A percentile compares a stretch with the other conserved stretches of the same genome.
phyloP scores from a whole-genome alignment of 2,797 vertebrate species.

The Micrastur ruficollis region DNA sequence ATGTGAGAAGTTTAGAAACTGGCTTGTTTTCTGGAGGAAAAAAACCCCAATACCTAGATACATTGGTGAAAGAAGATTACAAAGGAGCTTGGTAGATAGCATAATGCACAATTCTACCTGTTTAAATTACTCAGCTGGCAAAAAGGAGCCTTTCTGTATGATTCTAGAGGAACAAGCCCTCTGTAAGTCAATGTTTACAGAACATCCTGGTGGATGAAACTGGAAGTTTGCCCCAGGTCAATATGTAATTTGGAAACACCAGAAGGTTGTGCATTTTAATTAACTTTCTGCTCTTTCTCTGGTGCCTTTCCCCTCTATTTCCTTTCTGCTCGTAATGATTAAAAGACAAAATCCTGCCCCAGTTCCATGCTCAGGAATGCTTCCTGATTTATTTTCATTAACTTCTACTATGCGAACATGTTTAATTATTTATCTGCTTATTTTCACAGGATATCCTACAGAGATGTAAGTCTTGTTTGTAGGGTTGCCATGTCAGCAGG shows the following conservation, averaged over 20 bases:
- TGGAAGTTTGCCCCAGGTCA: not conserved
- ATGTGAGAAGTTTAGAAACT: not conserved
- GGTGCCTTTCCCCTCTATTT: not conserved
- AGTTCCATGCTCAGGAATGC: not conserved
- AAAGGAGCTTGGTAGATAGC: not conserved
- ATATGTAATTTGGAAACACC: not conserved
- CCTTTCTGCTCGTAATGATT: not conserved
- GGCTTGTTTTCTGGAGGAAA: not conserved
- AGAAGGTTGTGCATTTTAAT: slow-evolving; percentile 42
- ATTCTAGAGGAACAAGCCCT: not conserved
- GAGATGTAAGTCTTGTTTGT: not conserved
- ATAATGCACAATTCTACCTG: not conserved
- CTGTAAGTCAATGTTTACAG: not conserved
- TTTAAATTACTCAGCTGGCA: not conserved
- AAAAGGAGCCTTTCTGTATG: not conserved
- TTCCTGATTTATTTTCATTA: slow-evolving; percentile 44
- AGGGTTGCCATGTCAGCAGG: not conserved
- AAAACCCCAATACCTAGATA: not conserved
- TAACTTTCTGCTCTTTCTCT: slow-evolving; percentile 32
- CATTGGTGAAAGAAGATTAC: not conserved
- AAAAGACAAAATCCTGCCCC: slow-evolving; percentile 4
- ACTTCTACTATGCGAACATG: not conserved
- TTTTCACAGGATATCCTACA: slow-evolving; percentile 14
- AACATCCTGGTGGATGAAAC: not conserved
- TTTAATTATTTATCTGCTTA: slow-evolving; percentile 51